A percentile compares a stretch with the other conserved stretches of the same genome.
These are phyloP conservation scores for Anorthoa munda DNA, from an alignment of 2,888 invertebrate genomes.

Conservation along the genomic window DNA sequence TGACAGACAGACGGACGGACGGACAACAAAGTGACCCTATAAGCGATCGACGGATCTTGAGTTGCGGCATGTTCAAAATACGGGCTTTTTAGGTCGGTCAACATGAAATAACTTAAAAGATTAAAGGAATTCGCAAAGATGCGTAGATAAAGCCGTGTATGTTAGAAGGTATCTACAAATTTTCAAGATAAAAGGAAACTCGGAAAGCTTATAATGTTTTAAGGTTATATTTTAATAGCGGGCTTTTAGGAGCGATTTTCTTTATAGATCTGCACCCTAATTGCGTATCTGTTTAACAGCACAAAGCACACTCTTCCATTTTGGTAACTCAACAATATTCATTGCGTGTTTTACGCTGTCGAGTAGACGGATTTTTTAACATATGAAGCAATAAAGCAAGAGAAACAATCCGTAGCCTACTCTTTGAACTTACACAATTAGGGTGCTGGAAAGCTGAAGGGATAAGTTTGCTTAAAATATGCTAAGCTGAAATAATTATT, in stretches of 20 bases:
- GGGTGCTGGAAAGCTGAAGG: too few species aligned
- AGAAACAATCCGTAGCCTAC: too few species aligned
- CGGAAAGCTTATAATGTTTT: slow-evolving; percentile 31
- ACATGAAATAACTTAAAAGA: slow-evolving; percentile 52
- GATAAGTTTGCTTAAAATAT: neutral
- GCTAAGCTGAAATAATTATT: neutral
- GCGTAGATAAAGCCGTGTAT: slow-evolving; percentile 18
- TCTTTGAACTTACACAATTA: too few species aligned
- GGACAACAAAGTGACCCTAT: too few species aligned
- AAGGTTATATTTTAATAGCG: slow-evolving; percentile 31
- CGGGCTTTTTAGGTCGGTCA: slow-evolving; percentile 26
- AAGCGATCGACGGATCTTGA: too few species aligned
- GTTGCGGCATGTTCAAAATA: slow-evolving; percentile 39
- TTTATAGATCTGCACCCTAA: neutral
- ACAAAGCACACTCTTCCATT: too few species aligned
- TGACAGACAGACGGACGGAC: too few species aligned
- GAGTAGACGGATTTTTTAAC: too few species aligned
- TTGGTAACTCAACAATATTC: too few species aligned
- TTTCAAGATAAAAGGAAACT: slow-evolving; percentile 47
- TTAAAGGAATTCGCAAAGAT: slow-evolving; percentile 40
- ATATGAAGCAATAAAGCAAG: too few species aligned
- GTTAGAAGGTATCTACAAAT: slow-evolving; percentile 31
- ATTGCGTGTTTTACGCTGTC: too few species aligned
- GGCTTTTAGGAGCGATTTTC: slow-evolving; percentile 7
- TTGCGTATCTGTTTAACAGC: too few species aligned